Conservation (phyloP, 2,797 vertebrate genomes). For the Scleropages formosus region DNA sequence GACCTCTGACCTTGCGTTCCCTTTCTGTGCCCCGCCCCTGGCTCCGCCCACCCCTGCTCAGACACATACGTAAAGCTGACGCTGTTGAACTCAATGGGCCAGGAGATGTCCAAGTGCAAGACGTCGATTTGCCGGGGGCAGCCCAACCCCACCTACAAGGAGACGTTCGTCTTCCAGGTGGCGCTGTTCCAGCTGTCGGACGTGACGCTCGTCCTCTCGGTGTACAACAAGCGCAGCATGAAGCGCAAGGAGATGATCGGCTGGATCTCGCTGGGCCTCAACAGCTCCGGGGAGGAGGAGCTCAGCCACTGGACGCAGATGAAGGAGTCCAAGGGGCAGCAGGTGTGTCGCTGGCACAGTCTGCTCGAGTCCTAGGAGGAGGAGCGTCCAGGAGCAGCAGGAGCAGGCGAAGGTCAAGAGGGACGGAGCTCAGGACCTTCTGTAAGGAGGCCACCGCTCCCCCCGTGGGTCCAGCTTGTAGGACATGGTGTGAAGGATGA, state of each 20-base stretch:
- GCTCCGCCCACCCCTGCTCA: constrained; percentile 47
- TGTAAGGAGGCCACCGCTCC: not conserved
- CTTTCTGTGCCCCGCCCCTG: constrained; percentile 33
- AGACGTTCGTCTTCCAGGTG: constrained; percentile 96
- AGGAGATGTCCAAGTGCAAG: constrained; percentile 99
- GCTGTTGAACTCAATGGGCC: constrained; percentile 95
- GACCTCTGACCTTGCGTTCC: not conserved
- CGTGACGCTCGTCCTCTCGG: constrained; percentile 94
- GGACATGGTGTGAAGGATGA: not conserved
- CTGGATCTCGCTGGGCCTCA: constrained; percentile 95
- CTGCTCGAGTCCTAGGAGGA: constrained; percentile 83
- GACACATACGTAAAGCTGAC: constrained; percentile 96
- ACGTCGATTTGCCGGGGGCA: constrained; percentile 93
- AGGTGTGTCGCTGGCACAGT: constrained; percentile 93
- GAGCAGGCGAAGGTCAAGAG: not conserved
- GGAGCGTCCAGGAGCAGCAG: not conserved
- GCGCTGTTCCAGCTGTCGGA: constrained; percentile 96
- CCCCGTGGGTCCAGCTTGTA: not conserved
- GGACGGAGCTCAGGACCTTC: not conserved
- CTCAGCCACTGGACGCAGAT: constrained; percentile 96
- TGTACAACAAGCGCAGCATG: constrained; percentile 98
- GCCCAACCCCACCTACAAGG: constrained; percentile 94
- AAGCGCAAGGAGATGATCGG: constrained; percentile 98
- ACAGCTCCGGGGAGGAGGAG: constrained; percentile 96
- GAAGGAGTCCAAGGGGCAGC: constrained; percentile 96